These are phyloP conservation scores for Menidia menidia DNA, from an alignment of 2,797 vertebrate species.

Conservation along the genomic window DNA sequence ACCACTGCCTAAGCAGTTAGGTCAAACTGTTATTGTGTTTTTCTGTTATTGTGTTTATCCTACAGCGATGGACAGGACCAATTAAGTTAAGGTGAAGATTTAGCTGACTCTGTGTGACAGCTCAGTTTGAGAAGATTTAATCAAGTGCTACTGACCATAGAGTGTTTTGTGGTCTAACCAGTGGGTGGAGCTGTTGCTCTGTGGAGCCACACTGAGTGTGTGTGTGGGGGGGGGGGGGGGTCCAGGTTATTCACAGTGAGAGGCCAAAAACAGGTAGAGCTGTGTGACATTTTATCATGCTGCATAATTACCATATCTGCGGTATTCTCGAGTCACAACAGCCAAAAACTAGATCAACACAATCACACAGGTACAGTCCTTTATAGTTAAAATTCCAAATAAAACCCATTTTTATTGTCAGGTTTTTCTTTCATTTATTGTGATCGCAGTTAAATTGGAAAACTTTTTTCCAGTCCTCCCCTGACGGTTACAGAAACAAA, in stretches of 20 bases:
- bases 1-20: too few relatives aligned
- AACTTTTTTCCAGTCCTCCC: slow-evolving; percentile 33
- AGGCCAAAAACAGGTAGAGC: slow-evolving; percentile 57
- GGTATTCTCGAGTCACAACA: slow-evolving; percentile 67
- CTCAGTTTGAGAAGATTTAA: not conserved
- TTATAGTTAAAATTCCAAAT: not conserved
- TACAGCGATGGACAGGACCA: not conserved
- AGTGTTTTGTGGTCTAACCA: slow-evolving; percentile 7
- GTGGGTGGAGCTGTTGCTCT: slow-evolving; percentile 69
- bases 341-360: slow-evolving; percentile 64
- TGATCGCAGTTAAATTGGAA: slow-evolving; percentile 23
- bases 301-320: slow-evolving; percentile 73
- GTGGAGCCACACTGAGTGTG: slow-evolving; percentile 17
- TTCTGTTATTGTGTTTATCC: too few relatives aligned
- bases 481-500: slow-evolving; percentile 51
- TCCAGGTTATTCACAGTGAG: slow-evolving; percentile 66
- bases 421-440: not conserved
- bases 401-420: not conserved
- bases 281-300: slow-evolving; percentile 75
- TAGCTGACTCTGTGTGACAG: too few relatives aligned
- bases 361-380: slow-evolving; percentile 52
- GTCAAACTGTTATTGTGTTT: too few relatives aligned
- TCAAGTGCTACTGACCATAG: not conserved
- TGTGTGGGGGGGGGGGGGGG: slow-evolving; percentile 44
- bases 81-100: too few relatives aligned